A percentile compares a stretch with the other conserved stretches of the same genome.
Conservation (phyloP, 2,888 invertebrate species). For the Ophion obscuratus region DNA sequence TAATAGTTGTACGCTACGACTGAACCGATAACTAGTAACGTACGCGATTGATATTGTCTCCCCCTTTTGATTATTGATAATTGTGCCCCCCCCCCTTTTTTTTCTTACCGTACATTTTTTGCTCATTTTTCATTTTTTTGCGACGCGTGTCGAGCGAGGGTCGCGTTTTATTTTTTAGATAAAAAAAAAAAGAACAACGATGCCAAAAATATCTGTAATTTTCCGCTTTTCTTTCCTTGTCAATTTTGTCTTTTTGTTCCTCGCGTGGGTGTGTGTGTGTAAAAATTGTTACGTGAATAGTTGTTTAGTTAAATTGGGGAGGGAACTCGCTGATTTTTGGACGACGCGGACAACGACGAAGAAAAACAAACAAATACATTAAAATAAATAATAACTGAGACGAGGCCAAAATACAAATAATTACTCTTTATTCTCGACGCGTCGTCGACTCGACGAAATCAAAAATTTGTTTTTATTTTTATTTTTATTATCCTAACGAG, state of each 20-base stretch:
- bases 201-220: constrained; percentile 66
- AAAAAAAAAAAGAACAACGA: constrained; percentile 46
- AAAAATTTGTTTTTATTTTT: constrained; percentile 7
- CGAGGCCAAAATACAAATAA: background rate
- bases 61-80: constrained; percentile 7
- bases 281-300: constrained; percentile 41
- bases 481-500: constrained; percentile 26
- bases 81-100: background rate
- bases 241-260: background rate
- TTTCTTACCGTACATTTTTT: background rate
- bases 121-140: background rate
- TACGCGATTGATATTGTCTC: constrained; percentile 25
- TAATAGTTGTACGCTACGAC: constrained; percentile 43
- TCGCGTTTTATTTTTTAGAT: constrained; percentile 53
- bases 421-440: background rate
- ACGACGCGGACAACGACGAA: background rate
- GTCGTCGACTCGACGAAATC: constrained; percentile 7
- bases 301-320: background rate
- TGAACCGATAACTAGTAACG: constrained; percentile 45
- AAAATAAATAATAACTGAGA: background rate
- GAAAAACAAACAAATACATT: background rate
- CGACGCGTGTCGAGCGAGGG: background rate
- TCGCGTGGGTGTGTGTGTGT: constrained; percentile 1
- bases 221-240: constrained; percentile 17
- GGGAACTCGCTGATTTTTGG: background rate